Evolutionary conservation across 2,888 invertebrate genomes (phyloP), one percentile per base, ranked within the genome.

Genomic region (Emesis russula): DNA sequence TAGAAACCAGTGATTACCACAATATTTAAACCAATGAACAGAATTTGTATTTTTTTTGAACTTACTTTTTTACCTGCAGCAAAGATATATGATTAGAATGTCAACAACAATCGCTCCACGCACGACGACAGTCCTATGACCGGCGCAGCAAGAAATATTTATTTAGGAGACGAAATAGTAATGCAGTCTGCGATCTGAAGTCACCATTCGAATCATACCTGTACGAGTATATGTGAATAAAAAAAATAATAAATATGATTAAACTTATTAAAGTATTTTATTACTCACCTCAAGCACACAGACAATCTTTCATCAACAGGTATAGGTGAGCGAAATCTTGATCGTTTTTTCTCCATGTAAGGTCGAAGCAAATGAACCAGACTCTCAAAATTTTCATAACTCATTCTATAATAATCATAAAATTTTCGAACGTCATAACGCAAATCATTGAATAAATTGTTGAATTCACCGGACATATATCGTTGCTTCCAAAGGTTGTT

Each of bases 241-340:
- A 86, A 88, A 89, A 84, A 86, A 25, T 81, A 86, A 78, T 78
- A 78, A 77, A 77, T 78, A 66, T 81, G 80, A 88, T 86, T 88
- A 78, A 85, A 85, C 85, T 86, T 85, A 88, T 83, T 88, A 83
- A 82, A 89, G 82, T 83, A 89, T 89, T 66, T 66, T 66, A 66
- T 66, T 66, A 66, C 66, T 66, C 66, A 66, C 66, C 66, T 87
- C 73, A 90, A 88, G 83, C 88, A 87, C 82, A 88, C 88, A 88
- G 86, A 90, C 83, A 90, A 90, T 90, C 88, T 90, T 78, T 88
- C 88, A 83, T 81, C 75, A 90, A 88, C 87, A 90, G 90, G 83
- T 88, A 90, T 88, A 88, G 83, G 81, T 76, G 90, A 90, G 78
- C 90, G 84, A 86, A 90, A 88, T 76, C 81, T 85, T 80, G 85